Base-by-base conservation (phyloP, 2,113 vertebrate species). In the Phainopepla nitens region DNA sequence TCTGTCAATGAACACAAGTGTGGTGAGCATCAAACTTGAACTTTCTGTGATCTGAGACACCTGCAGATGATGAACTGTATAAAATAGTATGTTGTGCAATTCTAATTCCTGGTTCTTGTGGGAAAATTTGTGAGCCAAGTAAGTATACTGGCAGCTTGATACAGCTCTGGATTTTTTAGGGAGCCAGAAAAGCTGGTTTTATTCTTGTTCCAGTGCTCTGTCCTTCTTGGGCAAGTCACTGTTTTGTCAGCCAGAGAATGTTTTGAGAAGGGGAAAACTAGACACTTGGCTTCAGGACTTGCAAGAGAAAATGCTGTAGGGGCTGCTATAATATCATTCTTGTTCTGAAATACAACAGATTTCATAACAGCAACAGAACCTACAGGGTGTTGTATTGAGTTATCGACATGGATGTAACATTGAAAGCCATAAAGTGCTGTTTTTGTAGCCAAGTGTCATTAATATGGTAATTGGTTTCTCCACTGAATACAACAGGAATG, bases 1-100 rank as follows among this genome's bases (percentile, higher is more conserved):
- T 36, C 79, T 36, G 68, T 13, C 15, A 36, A 4, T 0, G 1
- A 28, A 9, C 41, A 13, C 3, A 0, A 0, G 0, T 16, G 24
- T 51, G 66, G 24, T 60, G 71, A 54, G 29, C 45, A 28, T 41
- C 11, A 12, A 10, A 82, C 28, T 69, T 3, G 2, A 27, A 4
- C 14, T 44, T 70, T 54, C 25, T 87, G 64, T 50, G 13, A 68
- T 53, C 31, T 82, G 71, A 50, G 71, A 80, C 20, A 39, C n/a
- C 35, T 49, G 50, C 24, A 82, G 39, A 31, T 44, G 14, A 15
- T 29, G 44, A 86, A 10, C 64, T 44, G 7, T 14, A 17, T 39
- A 45, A 60, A 94, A 11, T 14, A 44, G 39, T 44, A 25, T 58
- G 42, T 23, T 54, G 20, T 6, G 35, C 47, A 35, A 4, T 62